Base-by-base conservation (phyloP, 2,113 vertebrate genomes). In the Scophthalmus maximus region DNA sequence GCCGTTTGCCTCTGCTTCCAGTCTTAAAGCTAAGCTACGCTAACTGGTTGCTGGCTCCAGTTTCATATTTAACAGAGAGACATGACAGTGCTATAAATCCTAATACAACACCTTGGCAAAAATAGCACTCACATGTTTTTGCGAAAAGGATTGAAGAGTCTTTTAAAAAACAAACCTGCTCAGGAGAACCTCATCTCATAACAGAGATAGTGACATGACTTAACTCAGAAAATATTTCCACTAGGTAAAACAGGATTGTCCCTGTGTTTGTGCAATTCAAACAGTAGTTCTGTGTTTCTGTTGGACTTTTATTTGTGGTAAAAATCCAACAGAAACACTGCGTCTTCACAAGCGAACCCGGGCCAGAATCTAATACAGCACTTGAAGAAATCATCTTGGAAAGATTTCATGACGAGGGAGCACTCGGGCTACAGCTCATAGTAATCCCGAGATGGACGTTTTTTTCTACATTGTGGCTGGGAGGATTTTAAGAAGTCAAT, bases 281-380 rank as follows among this genome's bases (percentile, higher is more conserved):
- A 52, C 8, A 9, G 6, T 52, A 29, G 5, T 18, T 52, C 15
- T 9, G 2, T 2, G 14, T 17, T 44, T 57, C 44, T 26, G 15
- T 42, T 68, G 10, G 42, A 23, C 57, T 47, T n/a, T 40, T 7
- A 42, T 27, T 46, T 49, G 38, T 26, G 14, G 36, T 15, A 62
- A 56, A 61, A 52, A 11, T 30, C n/a, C 27, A 77, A 47, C 42
- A 55, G n/a, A 27, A 30, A 38, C 63, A 22, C 15, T 23, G 8
- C 12, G 17, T 75, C 42, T 47, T 46, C 30, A 8, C 40, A 11
- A 9, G 12, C 38, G 44, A 44, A 38, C 14, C 30, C 23, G 8
- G 15, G 57, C 38, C 67, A 60, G 42, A 17, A 55, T 55, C 3
- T 56, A 61, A 83, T 55, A 27, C 23, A 17, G 7, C 42, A 61